Conservation (phyloP, 2,113 vertebrate species). For the Lontra canadensis region DNA sequence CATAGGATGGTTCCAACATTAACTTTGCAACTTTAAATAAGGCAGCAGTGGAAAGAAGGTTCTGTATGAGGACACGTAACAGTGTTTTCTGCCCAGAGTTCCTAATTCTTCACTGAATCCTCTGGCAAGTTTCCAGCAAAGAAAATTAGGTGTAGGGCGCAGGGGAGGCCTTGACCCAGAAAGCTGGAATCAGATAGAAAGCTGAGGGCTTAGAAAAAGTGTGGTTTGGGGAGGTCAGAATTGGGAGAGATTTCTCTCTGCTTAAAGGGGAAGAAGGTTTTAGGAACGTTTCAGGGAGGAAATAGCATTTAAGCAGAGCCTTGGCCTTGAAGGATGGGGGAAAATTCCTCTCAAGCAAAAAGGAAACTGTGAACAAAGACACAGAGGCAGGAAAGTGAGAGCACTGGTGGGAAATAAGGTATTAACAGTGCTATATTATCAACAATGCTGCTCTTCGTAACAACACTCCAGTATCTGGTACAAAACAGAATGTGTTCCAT, state of each 20-base stretch:
- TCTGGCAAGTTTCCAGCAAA: neutral
- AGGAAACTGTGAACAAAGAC: constrained; percentile 64
- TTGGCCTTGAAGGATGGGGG: neutral
- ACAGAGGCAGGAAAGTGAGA: neutral
- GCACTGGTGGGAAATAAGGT: neutral
- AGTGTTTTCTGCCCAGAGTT: neutral
- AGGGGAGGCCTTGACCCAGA: neutral
- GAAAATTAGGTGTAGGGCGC: neutral
- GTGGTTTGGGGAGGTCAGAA: neutral
- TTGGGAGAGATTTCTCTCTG: neutral
- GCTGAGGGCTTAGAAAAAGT: neutral
- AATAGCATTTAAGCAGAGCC: neutral
- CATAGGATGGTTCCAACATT: neutral
- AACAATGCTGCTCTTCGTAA: neutral
- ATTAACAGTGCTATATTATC: neutral
- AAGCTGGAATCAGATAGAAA: neutral
- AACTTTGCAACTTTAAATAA: neutral
- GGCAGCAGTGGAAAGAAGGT: neutral
- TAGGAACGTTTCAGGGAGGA: neutral
- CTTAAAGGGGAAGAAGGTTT: neutral
- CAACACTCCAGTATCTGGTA: neutral
- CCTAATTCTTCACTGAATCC: neutral
- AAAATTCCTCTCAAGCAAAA: constrained; percentile 21
- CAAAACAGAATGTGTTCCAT: neutral
- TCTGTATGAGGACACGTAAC: neutral